A percentile compares a stretch with the other conserved stretches of the same genome.
Evolutionary conservation across 1,140 invertebrate genomes (phyloP).

Genomic region (Diabrotica undecimpunctata): DNA sequence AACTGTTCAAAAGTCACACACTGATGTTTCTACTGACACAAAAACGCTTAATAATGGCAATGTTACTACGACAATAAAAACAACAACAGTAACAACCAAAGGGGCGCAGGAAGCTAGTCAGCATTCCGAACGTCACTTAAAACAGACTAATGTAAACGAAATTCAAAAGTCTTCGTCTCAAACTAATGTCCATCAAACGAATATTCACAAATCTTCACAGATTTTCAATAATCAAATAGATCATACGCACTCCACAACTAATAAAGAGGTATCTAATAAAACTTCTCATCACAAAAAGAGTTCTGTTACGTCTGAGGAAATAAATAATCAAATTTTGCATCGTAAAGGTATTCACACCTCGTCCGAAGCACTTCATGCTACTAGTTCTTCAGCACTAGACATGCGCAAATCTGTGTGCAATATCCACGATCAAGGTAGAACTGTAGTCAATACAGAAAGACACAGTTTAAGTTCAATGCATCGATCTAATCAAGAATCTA

Average conservation of each 20-base stretch:
- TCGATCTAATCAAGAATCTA: constrained; percentile 53
- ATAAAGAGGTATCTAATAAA: constrained; percentile 12
- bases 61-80: constrained; percentile 48
- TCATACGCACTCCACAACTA: constrained; percentile 13
- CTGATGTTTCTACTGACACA: constrained; percentile 41
- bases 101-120: constrained; percentile 19
- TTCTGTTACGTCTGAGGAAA: constrained; percentile 66
- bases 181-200: constrained; percentile 30
- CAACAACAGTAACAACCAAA: constrained; percentile 51
- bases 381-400: constrained; percentile 69
- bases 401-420: constrained; percentile 76
- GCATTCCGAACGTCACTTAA: constrained; percentile 14
- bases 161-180: constrained; percentile 40
- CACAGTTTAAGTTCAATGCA: constrained; percentile 74
- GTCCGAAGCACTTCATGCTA: constrained; percentile 49
- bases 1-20: constrained; percentile 39
- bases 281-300: constrained; percentile 60
- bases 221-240: constrained; percentile 18
- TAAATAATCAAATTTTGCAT: constrained; percentile 72
- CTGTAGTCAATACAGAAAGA: constrained; percentile 62
- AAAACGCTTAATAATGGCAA: constrained; percentile 53
- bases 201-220: not conserved
- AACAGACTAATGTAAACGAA: constrained; percentile 28
- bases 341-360: constrained; percentile 61
- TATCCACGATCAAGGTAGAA: constrained; percentile 64